These are phyloP conservation scores for Drosophila kohkoa DNA, from an alignment of 1,140 invertebrate genomes.

Conservation along the genomic window DNA sequence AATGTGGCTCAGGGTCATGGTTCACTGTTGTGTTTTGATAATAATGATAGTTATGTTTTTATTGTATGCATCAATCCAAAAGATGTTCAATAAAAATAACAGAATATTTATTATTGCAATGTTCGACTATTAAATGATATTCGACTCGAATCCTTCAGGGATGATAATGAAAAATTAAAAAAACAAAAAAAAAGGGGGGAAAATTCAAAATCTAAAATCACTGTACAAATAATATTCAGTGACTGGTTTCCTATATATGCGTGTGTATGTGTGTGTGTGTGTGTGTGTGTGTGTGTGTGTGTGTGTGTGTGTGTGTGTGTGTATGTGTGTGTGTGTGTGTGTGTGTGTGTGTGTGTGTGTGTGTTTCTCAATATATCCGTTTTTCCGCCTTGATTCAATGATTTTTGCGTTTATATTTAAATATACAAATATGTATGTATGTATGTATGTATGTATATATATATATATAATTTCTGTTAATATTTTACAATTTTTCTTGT, in stretches of 20 bases:
- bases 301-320: constrained; percentile 10
- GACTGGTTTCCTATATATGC: background rate
- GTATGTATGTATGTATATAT: constrained; percentile 34
- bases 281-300: constrained; percentile 21
- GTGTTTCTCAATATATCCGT: constrained; percentile 22
- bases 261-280: constrained; percentile 10
- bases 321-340: constrained; percentile 9
- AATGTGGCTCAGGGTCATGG: background rate
- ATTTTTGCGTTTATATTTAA: constrained; percentile 47
- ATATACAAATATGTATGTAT: constrained; percentile 33
- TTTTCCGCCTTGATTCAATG: constrained; percentile 24
- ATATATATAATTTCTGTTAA: constrained; percentile 51
- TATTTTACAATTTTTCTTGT: constrained; percentile 70
- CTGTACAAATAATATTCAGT: too few relatives aligned
- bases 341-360: constrained; percentile 13
- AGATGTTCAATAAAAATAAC: constrained; percentile 1
- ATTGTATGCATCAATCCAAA: background rate
- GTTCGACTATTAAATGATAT: background rate
- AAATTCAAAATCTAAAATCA: background rate
- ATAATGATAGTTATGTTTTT: background rate
- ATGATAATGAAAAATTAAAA: background rate
- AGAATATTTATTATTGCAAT: background rate
- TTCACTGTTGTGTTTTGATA: background rate
- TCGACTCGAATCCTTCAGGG: constrained; percentile 8
- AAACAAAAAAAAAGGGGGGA: too few relatives aligned